Percentiles rank a stretch among this genome's conserved stretches.
Conservation (phyloP, 1,140 invertebrate species). For the Magallana gigas region DNA sequence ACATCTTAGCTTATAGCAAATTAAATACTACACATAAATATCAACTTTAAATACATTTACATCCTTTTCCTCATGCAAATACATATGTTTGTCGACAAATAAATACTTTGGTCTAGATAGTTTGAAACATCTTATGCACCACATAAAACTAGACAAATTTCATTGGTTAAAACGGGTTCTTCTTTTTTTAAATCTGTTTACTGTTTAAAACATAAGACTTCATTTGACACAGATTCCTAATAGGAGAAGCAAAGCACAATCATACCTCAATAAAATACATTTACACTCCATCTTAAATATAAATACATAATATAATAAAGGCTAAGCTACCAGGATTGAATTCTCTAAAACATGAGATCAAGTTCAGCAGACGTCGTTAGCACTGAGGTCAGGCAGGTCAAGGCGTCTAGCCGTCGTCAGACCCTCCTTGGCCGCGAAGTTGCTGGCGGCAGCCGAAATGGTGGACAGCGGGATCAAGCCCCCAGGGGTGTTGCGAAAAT, state of each 20-base stretch:
- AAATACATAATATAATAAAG: not conserved
- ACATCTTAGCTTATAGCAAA: not conserved
- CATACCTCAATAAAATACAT: slow-evolving; percentile 24
- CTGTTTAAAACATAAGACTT: not conserved
- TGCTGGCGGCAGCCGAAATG: slow-evolving; percentile 29
- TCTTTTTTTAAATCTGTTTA: not conserved
- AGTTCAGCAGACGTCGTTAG: slow-evolving; percentile 12
- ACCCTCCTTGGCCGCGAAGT: slow-evolving; percentile 34
- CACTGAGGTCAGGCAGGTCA: slow-evolving; percentile 56
- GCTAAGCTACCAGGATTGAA: not conserved
- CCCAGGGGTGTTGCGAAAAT: slow-evolving; percentile 56
- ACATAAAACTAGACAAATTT: slow-evolving; percentile 6
- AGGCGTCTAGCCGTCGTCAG: slow-evolving; percentile 52
- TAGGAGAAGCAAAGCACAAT: not conserved
- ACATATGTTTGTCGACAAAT: not conserved
- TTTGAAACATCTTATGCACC: slow-evolving; percentile 13
- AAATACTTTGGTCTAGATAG: slow-evolving; percentile 19
- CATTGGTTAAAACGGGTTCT: not conserved
- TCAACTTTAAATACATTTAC: not conserved
- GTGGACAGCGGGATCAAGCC: slow-evolving; percentile 47
- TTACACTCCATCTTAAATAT: slow-evolving; percentile 1
- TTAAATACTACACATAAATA: not conserved
- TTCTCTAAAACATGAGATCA: slow-evolving; percentile 10
- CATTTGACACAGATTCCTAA: not conserved
- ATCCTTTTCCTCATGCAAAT: slow-evolving; percentile 1